Base-by-base conservation (phyloP, 2,113 vertebrate genomes). In the Cardinalis cardinalis region DNA sequence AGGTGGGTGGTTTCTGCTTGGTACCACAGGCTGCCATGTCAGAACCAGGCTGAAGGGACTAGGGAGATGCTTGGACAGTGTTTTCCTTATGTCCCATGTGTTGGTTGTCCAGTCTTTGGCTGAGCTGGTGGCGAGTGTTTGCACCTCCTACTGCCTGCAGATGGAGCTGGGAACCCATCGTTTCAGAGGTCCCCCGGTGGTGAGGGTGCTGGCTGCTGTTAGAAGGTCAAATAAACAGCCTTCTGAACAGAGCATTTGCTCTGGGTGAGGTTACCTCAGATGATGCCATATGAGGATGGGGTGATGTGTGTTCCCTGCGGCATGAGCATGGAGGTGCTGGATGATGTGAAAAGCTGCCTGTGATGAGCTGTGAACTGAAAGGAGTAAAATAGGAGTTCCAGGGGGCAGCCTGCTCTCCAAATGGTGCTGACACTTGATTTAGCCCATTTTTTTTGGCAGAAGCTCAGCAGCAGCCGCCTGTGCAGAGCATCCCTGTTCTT, bases 151-250 rank as follows among this genome's bases (percentile, higher is more conserved):
- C 55, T 83, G 40, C 64, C 34, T 80, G 66, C 66, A 77, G 51
- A 18, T 3, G 12, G 61, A 76, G 55, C 52, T 68, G 56, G 60
- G 49, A 85, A 40, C n/a, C 14, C 34, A 12, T 41, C 1, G 0
- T 1, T 76, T 46, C 0, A 0, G 13, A 70, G 64, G 34, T 36
- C 26, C 7, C 2, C 1, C 0, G 0, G 0, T 5, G 41, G 25
- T 19, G 44, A 64, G 38, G 5, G 7, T 60, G 32, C 52, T 81
- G 48, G 44, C 44, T 87, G 81, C 49, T 78, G 23, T 64, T 64
- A 49, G 64, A 73, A 84, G 28, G 65, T 79, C 24, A 0, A 1
- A 6, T 36, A 44, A 52, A n/a, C n/a, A 87, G 8, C 17, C 11
- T 73, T 66, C n/a, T 74, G 56, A 83, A 14, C 13, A 29, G 58